Percentiles rank a stretch among this genome's conserved stretches.
phyloP scores from a whole-genome alignment of 2,888 invertebrate genomes.

The Falcaria lacertinaria region DNA sequence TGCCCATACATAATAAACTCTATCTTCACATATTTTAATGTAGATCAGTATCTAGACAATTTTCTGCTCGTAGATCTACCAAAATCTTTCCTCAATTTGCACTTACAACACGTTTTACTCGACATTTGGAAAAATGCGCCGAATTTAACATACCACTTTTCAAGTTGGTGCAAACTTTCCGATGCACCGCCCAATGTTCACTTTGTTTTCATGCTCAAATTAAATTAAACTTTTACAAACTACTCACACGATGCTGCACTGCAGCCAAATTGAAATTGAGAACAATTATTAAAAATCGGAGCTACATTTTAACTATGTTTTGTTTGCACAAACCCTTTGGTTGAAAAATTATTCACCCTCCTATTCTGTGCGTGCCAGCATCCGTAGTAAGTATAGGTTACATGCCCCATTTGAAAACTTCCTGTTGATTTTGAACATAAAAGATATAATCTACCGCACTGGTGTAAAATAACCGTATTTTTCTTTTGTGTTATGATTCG shows the following conservation, averaged over 20 bases:
- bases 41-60: too few relatives aligned
- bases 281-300: slow-evolving; percentile 47
- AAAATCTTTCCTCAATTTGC: too few relatives aligned
- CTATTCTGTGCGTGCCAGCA: slow-evolving; percentile 44
- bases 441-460: slow-evolving; percentile 78
- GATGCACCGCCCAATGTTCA: slow-evolving; percentile 45
- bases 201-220: slow-evolving; percentile 47
- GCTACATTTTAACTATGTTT: slow-evolving; percentile 29
- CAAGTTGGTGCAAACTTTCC: slow-evolving; percentile 40
- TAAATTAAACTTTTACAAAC: slow-evolving; percentile 55
- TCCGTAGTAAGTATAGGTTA: slow-evolving; percentile 78
- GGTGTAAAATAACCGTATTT: slow-evolving; percentile 78
- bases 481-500: slow-evolving; percentile 73
- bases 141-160: slow-evolving; percentile 49
- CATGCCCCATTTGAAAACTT: slow-evolving; percentile 78
- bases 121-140: too few relatives aligned
- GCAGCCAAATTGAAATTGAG: slow-evolving; percentile 28
- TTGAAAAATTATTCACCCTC: slow-evolving; percentile 75
- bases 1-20: too few relatives aligned
- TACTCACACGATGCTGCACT: slow-evolving; percentile 18
- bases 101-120: too few relatives aligned
- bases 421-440: slow-evolving; percentile 78
- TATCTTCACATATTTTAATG: too few relatives aligned
- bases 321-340: slow-evolving; percentile 70
- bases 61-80: too few relatives aligned